Evolutionary conservation across 1,140 invertebrate species (phyloP).

Genomic region (Diplogasteroides magnus): DNA sequence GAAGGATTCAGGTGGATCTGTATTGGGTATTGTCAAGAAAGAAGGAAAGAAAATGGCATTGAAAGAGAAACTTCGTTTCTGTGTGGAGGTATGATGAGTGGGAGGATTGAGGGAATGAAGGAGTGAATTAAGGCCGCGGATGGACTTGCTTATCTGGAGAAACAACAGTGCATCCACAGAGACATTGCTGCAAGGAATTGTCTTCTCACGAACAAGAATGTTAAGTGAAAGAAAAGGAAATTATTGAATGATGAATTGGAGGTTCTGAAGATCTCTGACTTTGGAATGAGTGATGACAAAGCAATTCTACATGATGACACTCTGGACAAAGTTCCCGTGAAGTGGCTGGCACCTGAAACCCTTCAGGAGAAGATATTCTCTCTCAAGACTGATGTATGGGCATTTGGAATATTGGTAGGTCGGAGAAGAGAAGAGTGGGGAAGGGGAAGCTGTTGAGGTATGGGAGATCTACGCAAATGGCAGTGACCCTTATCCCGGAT

Average conservation of each 20-base stretch:
- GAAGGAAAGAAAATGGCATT: conserved; percentile 27
- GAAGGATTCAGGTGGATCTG: conserved; percentile 23
- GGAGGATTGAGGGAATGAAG: neutral
- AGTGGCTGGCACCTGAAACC: conserved; percentile 63
- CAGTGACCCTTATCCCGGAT: conserved; percentile 36
- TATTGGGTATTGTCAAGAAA: conserved; percentile 31
- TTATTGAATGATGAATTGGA: neutral
- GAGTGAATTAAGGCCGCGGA: conserved; percentile 5
- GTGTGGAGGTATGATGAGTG: conserved; percentile 15
- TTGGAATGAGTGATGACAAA: conserved; percentile 37
- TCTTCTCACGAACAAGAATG: conserved; percentile 29
- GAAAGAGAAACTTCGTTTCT: conserved; percentile 28
- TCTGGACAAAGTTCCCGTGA: conserved; percentile 73
- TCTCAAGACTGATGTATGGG: conserved; percentile 39
- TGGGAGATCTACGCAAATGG: conserved; percentile 40
- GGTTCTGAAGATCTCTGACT: conserved; percentile 39
- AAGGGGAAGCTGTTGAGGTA: conserved; percentile 7
- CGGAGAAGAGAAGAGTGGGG: too few species aligned
- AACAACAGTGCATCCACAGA: conserved; percentile 26
- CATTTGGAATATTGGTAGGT: conserved; percentile 25
- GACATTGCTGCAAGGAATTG: conserved; percentile 34
- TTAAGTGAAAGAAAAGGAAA: neutral
- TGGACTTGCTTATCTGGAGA: conserved; percentile 33
- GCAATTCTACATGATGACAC: conserved; percentile 67
- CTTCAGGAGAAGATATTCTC: conserved; percentile 43